phyloP scores from a whole-genome alignment of 2,113 vertebrate species.

The Telmatochromis brachygnathus region DNA sequence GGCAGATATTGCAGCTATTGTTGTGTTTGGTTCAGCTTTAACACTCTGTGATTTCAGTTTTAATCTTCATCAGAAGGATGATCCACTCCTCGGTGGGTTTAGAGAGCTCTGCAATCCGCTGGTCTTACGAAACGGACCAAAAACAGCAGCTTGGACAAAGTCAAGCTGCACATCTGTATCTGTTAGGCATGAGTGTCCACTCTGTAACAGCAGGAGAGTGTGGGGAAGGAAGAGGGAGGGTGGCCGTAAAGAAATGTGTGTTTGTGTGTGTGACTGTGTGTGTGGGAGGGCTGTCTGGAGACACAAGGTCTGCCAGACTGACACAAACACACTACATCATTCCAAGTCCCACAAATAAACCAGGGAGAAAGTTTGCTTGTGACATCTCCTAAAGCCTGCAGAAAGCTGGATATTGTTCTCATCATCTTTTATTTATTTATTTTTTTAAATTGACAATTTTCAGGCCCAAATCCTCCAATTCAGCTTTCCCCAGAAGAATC shows the following conservation, averaged over 20 bases:
- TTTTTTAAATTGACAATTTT: neutral
- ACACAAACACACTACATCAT: conserved; percentile 36
- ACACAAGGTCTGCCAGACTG: conserved; percentile 32
- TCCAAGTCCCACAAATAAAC: conserved; percentile 12
- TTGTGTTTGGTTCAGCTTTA: neutral
- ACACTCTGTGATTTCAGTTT: neutral
- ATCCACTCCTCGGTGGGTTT: neutral
- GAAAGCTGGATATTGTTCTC: neutral
- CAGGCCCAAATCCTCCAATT: neutral
- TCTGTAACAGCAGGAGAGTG: conserved; percentile 7
- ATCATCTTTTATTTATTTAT: neutral
- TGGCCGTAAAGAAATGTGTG: conserved; percentile 2
- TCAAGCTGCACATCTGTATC: neutral
- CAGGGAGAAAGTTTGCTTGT: neutral
- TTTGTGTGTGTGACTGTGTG: neutral
- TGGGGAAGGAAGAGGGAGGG: conserved; percentile 7
- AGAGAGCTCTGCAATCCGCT: neutral
- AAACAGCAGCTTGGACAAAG: neutral
- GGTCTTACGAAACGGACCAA: neutral
- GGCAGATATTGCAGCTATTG: neutral
- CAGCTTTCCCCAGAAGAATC: neutral
- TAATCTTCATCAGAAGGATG: neutral
- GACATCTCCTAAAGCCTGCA: neutral
- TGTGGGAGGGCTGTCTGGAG: conserved; percentile 33
- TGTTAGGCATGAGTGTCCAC: neutral